phyloP scores from a whole-genome alignment of 2,113 vertebrate genomes.

The Globicephala melas region DNA sequence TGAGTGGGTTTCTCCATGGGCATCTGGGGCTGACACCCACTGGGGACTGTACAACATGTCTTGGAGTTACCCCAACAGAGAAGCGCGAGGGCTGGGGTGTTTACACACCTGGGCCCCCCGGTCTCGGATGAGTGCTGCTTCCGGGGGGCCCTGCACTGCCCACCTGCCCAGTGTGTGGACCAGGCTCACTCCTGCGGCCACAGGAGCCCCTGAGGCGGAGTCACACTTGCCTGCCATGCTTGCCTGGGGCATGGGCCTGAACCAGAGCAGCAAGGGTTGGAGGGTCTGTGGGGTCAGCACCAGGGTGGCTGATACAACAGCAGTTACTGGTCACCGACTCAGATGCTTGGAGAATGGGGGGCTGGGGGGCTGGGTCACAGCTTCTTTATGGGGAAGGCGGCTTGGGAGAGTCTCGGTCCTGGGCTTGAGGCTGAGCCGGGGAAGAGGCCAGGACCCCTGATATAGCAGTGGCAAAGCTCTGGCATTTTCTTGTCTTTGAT shows the following conservation, averaged over 20 bases:
- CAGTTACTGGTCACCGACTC: background rate
- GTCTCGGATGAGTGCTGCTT: background rate
- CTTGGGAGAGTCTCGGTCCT: background rate
- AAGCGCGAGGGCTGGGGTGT: background rate
- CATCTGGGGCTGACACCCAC: background rate
- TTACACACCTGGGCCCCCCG: background rate
- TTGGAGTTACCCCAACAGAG: background rate
- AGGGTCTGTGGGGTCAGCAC: background rate
- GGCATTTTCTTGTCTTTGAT: background rate
- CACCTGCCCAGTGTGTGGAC: background rate
- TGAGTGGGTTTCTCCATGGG: background rate
- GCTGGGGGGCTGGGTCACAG: no score
- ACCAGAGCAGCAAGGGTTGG: background rate
- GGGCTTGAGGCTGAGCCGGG: background rate
- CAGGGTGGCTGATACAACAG: fast-evolving
- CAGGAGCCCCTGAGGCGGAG: background rate
- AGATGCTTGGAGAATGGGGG: no score
- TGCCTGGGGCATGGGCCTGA: background rate
- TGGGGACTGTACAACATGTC: background rate
- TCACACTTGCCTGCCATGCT: fast-evolving
- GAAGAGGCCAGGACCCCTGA: background rate
- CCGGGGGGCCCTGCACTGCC: fast-evolving
- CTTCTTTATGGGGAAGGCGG: background rate
- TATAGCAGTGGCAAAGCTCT: background rate
- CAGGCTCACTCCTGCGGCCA: fast-evolving